These are phyloP conservation scores for Drymonia ruficornis DNA, from an alignment of 2,888 invertebrate species.

Conservation along the genomic window DNA sequence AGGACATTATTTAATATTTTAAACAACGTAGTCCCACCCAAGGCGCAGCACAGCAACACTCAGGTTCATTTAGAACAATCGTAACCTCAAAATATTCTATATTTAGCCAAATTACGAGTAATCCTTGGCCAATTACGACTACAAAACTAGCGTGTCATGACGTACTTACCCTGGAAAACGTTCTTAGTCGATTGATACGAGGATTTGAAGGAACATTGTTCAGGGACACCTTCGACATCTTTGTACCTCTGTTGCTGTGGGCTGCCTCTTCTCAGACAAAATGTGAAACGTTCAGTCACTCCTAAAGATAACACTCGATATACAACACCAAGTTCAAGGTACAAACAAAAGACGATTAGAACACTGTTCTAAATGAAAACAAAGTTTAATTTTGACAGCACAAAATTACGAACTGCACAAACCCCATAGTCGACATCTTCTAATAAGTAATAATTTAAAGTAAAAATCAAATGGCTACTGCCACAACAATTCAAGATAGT, in stretches of 20 bases:
- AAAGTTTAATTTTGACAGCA: conserved; percentile 62
- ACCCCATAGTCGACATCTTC: conserved; percentile 48
- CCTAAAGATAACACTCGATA: conserved; percentile 51
- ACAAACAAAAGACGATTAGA: conserved; percentile 56
- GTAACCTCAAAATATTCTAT: conserved; percentile 55
- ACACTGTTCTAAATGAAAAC: conserved; percentile 52
- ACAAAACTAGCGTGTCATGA: conserved; percentile 24
- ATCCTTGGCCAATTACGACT: conserved; percentile 23
- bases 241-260: conserved; percentile 30
- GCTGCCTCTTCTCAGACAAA: conserved; percentile 46
- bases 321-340: conserved; percentile 57
- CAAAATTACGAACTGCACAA: conserved; percentile 54
- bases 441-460: conserved; percentile 18
- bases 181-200: conserved; percentile 74
- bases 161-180: conserved; percentile 77
- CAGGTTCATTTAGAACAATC: conserved; percentile 12
- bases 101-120: conserved; percentile 37
- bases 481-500: conserved; percentile 12
- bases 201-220: conserved; percentile 80
- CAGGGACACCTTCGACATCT: conserved; percentile 79
- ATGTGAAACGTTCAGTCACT: conserved; percentile 59
- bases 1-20: neutral
- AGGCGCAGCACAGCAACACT: conserved; percentile 10
- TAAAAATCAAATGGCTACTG: conserved; percentile 14
- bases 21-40: conserved; percentile 13